Base-by-base conservation (phyloP, 2,888 invertebrate species). In the Noctua janthe region DNA sequence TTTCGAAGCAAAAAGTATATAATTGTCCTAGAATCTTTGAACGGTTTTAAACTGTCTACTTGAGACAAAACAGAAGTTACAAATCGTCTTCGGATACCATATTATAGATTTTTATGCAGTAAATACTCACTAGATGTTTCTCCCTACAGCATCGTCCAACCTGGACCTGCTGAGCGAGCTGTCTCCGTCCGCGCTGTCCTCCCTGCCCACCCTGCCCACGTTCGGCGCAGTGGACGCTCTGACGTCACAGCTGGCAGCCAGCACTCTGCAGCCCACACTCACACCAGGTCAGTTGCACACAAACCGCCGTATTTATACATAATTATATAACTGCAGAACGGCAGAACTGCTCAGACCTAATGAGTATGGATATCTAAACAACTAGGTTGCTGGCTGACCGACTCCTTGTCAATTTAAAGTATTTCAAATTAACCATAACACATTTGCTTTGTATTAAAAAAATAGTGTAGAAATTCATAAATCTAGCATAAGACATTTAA, bases 161-260 rank as follows among this genome's bases (percentile, higher is more conserved):
- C 81, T 96, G 88, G 96, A 96, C 90, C 94, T 97, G 1, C 92
- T 96, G 64, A 93, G 94, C 71, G 91, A 90, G 1, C 90, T 96
- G 49, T 49, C 13, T 49, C 49, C 49, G 49, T 1, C 49, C 5
- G 0, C 13, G 15, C 49, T 49, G 15, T 4, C 15, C 4, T 3
- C 4, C 4, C 49, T 49, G 49, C 49, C 49, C 49, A 0, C 49
- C 49, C 49, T 49, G 49, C 49, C 49, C 49, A 0, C 49, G 15
- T 29, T 62, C 54, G 54, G 82, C 29, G 84, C 83, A 15, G 59
- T 94, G 73, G 94, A 93, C 85, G 80, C 92, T 0, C 91, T 96
- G 10, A 76, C 92, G 0, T 76, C 85, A 0, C 93, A 93, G 43
- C 91, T 95, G 1, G 80, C 90, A 0, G 76, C 89, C 43, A 82